phyloP scores from a whole-genome alignment of 2,113 vertebrate genomes.

The Notothenia rossii region DNA sequence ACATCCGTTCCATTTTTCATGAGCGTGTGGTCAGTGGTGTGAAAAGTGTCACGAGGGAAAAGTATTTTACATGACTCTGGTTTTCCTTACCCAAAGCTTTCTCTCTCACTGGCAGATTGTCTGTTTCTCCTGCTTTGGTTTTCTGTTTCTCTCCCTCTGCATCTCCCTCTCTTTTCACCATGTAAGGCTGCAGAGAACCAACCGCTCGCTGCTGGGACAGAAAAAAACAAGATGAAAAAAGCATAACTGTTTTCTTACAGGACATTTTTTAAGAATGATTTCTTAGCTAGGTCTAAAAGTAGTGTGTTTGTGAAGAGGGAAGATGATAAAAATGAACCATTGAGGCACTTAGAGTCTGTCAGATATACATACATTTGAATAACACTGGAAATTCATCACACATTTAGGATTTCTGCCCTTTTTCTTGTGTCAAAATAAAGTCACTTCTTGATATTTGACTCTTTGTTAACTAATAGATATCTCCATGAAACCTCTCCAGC shows the following conservation, averaged over 20 bases:
- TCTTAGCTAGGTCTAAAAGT: constrained; percentile 23
- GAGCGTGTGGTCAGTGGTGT: neutral
- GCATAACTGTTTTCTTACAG: constrained; percentile 25
- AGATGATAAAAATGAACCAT: neutral
- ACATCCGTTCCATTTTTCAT: neutral
- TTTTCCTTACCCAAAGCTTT: neutral
- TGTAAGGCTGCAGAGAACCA: constrained; percentile 68
- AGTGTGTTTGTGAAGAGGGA: neutral
- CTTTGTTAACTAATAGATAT: no score
- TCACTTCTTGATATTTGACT: no score
- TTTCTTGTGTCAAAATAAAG: no score
- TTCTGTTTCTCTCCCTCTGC: constrained; percentile 27
- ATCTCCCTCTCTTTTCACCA: constrained; percentile 63
- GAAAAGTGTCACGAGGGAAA: neutral
- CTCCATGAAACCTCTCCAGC: no score
- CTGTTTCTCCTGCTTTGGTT: constrained; percentile 10
- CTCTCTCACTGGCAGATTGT: neutral
- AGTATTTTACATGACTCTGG: neutral
- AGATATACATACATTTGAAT: neutral
- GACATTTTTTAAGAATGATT: neutral
- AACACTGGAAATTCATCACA: no score
- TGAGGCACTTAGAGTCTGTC: neutral
- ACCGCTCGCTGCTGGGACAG: neutral
- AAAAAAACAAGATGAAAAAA: neutral
- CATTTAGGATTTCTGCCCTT: no score